Percentiles rank a stretch among this genome's conserved stretches.
These are phyloP conservation scores for Drosophila suzukii DNA, from an alignment of 1,140 invertebrate species.

Conservation along the genomic window DNA sequence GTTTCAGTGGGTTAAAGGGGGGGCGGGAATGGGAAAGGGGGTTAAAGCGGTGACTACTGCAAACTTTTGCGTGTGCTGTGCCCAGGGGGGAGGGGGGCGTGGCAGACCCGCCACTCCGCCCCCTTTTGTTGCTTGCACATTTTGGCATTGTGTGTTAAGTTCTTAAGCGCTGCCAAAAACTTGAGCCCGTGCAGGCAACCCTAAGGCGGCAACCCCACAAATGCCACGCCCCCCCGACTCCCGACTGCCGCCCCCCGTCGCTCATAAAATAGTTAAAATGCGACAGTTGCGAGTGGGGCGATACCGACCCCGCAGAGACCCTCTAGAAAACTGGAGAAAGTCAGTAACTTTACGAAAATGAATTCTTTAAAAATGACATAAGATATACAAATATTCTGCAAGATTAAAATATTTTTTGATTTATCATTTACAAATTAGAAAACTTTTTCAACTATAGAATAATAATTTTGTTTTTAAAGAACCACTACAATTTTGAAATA, in stretches of 20 bases:
- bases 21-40: neutral
- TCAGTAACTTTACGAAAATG: too few species aligned
- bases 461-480: too few species aligned
- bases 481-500: too few species aligned
- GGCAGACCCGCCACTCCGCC: neutral
- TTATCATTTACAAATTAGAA: too few species aligned
- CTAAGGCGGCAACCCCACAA: constrained; percentile 45
- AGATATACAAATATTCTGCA: too few species aligned
- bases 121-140: constrained; percentile 44
- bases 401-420: too few species aligned
- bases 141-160: constrained; percentile 75
- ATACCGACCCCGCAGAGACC: constrained; percentile 26
- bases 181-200: constrained; percentile 58
- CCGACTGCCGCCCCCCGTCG: neutral
- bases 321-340: constrained; percentile 1
- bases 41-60: constrained; percentile 19
- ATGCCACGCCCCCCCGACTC: constrained; percentile 8
- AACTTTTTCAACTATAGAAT: too few species aligned
- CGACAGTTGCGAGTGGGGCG: constrained; percentile 13
- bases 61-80: constrained; percentile 54
- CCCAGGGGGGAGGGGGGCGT: constrained; percentile 13
- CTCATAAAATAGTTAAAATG: constrained; percentile 44
- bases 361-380: too few species aligned
- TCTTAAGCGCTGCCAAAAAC: constrained; percentile 80
- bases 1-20: neutral